Evolutionary conservation across 2,113 vertebrate genomes (phyloP).

Genomic region (Nothocercus julius): DNA sequence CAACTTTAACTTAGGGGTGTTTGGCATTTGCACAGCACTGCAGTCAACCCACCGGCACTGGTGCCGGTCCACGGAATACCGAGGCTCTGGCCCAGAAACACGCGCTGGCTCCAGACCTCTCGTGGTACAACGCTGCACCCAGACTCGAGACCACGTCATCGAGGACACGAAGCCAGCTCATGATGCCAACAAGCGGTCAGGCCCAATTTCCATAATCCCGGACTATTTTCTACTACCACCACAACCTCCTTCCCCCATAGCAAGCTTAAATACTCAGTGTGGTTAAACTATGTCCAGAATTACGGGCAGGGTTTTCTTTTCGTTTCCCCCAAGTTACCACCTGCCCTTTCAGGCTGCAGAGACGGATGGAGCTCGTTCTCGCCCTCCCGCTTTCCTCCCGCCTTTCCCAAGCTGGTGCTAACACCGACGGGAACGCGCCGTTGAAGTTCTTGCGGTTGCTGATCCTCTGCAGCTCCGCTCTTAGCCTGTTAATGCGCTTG

Average conservation of each 20-base stretch:
- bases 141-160: neutral
- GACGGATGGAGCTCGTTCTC: neutral
- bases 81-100: neutral
- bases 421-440: neutral
- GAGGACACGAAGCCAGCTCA: neutral
- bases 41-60: accelerated
- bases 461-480: neutral
- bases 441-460: neutral
- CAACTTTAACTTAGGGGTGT: neutral
- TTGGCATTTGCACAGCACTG: too few relatives aligned
- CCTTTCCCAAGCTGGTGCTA: neutral
- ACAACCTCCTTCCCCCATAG: neutral
- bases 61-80: accelerated
- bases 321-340: neutral
- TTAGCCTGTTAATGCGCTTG: accelerated
- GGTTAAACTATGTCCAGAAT: accelerated
- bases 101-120: neutral
- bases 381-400: too few relatives aligned
- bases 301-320: accelerated
- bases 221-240: neutral
- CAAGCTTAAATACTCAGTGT: neutral
- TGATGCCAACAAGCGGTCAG: too few relatives aligned
- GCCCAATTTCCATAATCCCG: neutral
- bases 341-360: too few relatives aligned
- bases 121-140: too few relatives aligned